These are phyloP conservation scores for Patella vulgata DNA, from an alignment of 1,140 invertebrate species.

Conservation along the genomic window DNA sequence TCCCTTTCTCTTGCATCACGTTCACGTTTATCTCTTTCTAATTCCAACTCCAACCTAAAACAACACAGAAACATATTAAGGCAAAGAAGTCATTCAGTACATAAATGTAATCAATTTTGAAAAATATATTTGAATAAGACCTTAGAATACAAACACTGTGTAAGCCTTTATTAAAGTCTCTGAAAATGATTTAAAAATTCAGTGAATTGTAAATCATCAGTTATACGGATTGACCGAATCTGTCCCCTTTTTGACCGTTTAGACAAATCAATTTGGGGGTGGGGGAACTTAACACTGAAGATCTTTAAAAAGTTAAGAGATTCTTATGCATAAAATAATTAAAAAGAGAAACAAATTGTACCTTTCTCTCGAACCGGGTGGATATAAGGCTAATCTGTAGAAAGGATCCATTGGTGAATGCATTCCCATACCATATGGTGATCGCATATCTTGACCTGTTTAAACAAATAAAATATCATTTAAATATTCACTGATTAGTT, in stretches of 20 bases:
- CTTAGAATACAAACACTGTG: neutral
- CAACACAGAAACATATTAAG: slow-evolving; percentile 7
- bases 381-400: slow-evolving; percentile 67
- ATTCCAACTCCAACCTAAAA: slow-evolving; percentile 77
- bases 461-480: slow-evolving; percentile 10
- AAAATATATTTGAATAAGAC: neutral
- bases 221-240: too few relatives aligned
- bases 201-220: too few relatives aligned
- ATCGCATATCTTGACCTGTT: slow-evolving; percentile 48
- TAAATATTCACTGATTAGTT: too few relatives aligned
- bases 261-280: too few relatives aligned
- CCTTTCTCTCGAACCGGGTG: slow-evolving; percentile 76
- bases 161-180: too few relatives aligned
- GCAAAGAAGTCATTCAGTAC: neutral
- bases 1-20: slow-evolving; percentile 80
- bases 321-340: too few relatives aligned
- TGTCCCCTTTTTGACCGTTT: too few relatives aligned
- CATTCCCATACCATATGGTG: slow-evolving; percentile 31
- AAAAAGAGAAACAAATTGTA: slow-evolving; percentile 34
- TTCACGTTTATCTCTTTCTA: slow-evolving; percentile 86
- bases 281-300: too few relatives aligned
- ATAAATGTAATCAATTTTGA: neutral
- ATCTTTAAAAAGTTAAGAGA: too few relatives aligned
- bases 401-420: slow-evolving; percentile 74
- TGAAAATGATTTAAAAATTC: too few relatives aligned